Evolutionary conservation across 1,140 invertebrate genomes (phyloP).

Genomic region (Marisa cornuarietis): DNA sequence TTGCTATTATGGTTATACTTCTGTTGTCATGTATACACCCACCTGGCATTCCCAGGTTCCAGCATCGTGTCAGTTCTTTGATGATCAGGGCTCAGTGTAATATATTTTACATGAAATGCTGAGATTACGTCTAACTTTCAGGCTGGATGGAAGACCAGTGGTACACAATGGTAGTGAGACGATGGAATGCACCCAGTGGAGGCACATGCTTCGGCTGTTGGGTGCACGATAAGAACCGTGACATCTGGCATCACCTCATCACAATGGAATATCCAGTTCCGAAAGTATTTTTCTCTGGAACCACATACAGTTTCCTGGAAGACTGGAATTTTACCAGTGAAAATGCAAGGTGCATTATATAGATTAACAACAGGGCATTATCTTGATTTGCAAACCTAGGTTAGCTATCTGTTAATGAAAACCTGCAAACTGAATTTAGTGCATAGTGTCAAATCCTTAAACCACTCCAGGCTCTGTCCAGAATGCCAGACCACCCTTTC

Average conservation of each 20-base stretch:
- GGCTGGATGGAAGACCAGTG: slow-evolving; percentile 42
- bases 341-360: slow-evolving; percentile 9
- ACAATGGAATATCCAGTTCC: slow-evolving; percentile 40
- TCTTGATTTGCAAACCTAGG: neutral
- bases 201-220: slow-evolving; percentile 39
- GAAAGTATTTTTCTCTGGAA: slow-evolving; percentile 28
- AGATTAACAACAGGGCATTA: neutral
- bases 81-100: no score
- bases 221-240: slow-evolving; percentile 30
- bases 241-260: slow-evolving; percentile 38
- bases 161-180: slow-evolving; percentile 37
- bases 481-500: no score
- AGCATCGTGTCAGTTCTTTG: no score
- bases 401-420: neutral
- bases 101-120: no score
- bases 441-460: neutral
- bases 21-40: no score
- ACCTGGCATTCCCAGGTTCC: no score
- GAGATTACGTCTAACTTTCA: neutral
- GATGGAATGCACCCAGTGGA: slow-evolving; percentile 33
- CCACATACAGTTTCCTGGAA: slow-evolving; percentile 35
- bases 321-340: slow-evolving; percentile 40
- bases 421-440: neutral
- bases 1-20: no score
- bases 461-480: no score